phyloP scores from a whole-genome alignment of 2,113 vertebrate genomes.

The Leiothrix lutea region DNA sequence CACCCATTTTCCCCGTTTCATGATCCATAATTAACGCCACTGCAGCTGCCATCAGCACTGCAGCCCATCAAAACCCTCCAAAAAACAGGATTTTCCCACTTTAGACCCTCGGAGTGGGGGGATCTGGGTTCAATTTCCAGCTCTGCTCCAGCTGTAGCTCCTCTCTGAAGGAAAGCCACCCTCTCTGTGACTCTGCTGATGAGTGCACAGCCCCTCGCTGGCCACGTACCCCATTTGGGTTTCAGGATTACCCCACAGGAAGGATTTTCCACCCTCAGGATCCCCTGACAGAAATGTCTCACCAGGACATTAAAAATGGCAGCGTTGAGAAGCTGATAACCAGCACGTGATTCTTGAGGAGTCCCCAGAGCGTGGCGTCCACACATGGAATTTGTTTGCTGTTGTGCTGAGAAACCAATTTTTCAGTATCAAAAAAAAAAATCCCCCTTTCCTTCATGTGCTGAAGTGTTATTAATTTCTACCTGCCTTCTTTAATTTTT shows the following conservation, averaged over 20 bases:
- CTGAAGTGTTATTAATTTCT: not conserved
- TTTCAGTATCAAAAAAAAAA: not conserved
- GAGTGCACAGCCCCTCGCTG: not conserved
- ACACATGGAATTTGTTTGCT: constrained; percentile 6
- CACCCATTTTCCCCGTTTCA: not conserved
- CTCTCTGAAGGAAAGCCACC: not conserved
- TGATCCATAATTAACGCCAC: not conserved
- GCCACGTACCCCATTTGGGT: fast-evolving
- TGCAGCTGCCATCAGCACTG: not conserved
- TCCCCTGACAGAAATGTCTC: not conserved
- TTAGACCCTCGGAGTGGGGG: not conserved
- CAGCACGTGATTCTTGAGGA: not conserved
- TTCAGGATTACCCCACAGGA: not conserved
- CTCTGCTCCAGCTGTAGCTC: not conserved
- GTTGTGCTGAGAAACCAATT: not conserved
- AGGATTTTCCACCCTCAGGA: not conserved
- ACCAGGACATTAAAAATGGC: not conserved
- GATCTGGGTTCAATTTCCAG: not conserved
- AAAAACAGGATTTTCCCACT: not conserved
- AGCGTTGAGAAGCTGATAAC: not conserved
- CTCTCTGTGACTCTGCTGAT: not conserved
- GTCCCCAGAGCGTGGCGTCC: not conserved
- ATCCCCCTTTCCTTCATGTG: not conserved
- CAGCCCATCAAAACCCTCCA: not conserved
- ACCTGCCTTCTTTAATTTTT: not conserved